Percentiles rank a stretch among this genome's conserved stretches.
These are phyloP conservation scores for Osedax fenrisi DNA, from an alignment of 2,888 invertebrate species.

Conservation along the genomic window DNA sequence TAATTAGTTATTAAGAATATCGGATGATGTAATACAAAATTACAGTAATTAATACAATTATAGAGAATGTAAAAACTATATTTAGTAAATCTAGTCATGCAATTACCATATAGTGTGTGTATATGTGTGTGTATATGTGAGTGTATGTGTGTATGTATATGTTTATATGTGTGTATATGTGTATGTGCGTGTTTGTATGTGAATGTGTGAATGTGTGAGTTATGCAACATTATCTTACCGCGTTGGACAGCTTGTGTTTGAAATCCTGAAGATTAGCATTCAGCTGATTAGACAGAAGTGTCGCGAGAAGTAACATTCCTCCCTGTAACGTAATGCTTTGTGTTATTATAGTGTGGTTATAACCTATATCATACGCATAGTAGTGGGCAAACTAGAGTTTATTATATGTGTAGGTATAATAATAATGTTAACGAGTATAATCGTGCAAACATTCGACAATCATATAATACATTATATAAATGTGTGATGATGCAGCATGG, in stretches of 20 bases:
- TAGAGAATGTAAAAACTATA: too few relatives aligned
- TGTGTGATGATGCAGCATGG: too few relatives aligned
- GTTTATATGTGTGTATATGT: background rate
- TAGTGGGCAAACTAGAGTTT: too few relatives aligned
- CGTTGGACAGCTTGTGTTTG: constrained; percentile 15
- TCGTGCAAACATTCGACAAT: too few relatives aligned
- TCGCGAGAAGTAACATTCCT: background rate
- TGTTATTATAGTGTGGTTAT: too few relatives aligned
- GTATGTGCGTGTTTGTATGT: background rate
- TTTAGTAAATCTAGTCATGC: background rate
- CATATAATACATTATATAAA: too few relatives aligned
- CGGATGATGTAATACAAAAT: too few relatives aligned
- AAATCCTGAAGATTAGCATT: constrained; percentile 4
- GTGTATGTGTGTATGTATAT: background rate
- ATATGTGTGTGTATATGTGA: background rate
- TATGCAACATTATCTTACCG: background rate
- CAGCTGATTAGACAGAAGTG: background rate
- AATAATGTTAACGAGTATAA: too few relatives aligned
- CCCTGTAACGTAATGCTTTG: background rate
- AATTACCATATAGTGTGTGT: background rate
- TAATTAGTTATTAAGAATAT: too few relatives aligned
- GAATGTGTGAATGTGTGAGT: background rate
- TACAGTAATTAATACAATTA: too few relatives aligned
- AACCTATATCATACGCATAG: too few relatives aligned
- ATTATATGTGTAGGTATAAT: too few relatives aligned